Percentiles rank a stretch among this genome's conserved stretches.
phyloP scores from a whole-genome alignment of 2,888 invertebrate species.

The Serrognathus titanus region DNA sequence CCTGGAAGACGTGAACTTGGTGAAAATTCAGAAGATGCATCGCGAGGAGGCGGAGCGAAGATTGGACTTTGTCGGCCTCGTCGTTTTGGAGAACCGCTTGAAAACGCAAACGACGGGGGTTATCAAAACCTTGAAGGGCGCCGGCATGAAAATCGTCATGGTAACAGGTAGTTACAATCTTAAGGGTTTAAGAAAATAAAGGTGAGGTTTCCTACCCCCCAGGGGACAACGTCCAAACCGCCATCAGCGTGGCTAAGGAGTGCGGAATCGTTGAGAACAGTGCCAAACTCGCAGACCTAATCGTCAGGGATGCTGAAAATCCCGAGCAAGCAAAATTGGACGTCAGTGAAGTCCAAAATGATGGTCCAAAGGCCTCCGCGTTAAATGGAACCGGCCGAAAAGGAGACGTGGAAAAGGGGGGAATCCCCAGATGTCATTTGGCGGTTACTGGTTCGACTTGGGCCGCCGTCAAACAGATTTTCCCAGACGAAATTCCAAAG shows the following conservation, averaged over 20 bases:
- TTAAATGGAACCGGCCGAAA: background rate
- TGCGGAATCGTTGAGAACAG: slow-evolving; percentile 65
- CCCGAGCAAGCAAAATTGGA: background rate
- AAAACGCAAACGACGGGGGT: slow-evolving; percentile 83
- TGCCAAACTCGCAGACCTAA: slow-evolving; percentile 33
- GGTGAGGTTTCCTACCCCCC: slow-evolving; percentile 24
- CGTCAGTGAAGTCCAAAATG: background rate
- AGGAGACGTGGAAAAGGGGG: background rate
- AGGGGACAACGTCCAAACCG: slow-evolving; percentile 87
- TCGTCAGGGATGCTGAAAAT: background rate
- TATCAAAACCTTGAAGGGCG: slow-evolving; percentile 72
- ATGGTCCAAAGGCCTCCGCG: background rate
- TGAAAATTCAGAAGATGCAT: slow-evolving; percentile 59
- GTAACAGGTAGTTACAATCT: slow-evolving; percentile 69
- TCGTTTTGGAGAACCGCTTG: slow-evolving; percentile 91
- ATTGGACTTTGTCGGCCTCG: slow-evolving; percentile 78
- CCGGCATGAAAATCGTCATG: slow-evolving; percentile 90
- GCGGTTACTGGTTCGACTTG: slow-evolving; percentile 61
- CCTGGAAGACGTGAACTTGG: slow-evolving; percentile 52
- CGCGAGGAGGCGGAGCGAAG: slow-evolving; percentile 79
- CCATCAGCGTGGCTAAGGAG: slow-evolving; percentile 85
- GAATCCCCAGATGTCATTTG: slow-evolving; percentile 20
- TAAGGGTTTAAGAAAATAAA: background rate
- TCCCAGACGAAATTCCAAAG: slow-evolving; percentile 63
- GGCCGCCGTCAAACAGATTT: slow-evolving; percentile 68